Evolutionary conservation across 2,113 vertebrate species (phyloP).

Genomic region (Lipophrys pholis): DNA sequence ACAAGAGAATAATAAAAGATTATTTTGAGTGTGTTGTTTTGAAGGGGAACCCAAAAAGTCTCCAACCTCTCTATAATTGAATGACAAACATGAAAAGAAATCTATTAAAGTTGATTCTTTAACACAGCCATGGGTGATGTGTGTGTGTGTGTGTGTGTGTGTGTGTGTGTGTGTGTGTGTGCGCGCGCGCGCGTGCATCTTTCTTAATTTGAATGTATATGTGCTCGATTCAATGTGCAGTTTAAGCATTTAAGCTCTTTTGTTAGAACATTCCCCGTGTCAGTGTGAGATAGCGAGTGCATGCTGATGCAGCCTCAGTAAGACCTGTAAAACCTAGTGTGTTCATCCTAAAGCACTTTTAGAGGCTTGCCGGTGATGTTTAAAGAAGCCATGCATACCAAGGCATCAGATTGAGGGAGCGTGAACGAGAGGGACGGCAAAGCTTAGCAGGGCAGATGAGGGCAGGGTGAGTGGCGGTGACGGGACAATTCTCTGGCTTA

Average conservation of each 20-base stretch:
- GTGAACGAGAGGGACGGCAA: conserved; percentile 31
- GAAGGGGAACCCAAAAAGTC: not conserved
- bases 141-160: no score
- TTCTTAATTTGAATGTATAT: not conserved
- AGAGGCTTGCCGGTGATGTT: conserved; percentile 14
- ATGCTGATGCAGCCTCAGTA: conserved; percentile 3
- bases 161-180: not conserved
- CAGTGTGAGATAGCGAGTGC: not conserved
- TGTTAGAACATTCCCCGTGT: not conserved
- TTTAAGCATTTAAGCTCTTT: not conserved
- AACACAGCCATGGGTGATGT: not conserved
- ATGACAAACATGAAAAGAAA: not conserved
- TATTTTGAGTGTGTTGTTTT: not conserved
- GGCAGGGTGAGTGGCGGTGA: conserved; percentile 47
- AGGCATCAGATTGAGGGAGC: conserved; percentile 30
- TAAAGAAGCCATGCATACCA: conserved; percentile 13
- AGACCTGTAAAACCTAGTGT: not conserved
- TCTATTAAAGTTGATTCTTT: not conserved
- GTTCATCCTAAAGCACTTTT: conserved; percentile 8
- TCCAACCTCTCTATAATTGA: not conserved
- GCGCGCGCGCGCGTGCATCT: not conserved
- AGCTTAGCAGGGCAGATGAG: conserved; percentile 43
- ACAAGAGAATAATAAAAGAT: not conserved
- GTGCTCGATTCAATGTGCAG: not conserved
- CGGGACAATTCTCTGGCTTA: conserved; percentile 51